Evolutionary conservation across 2,888 invertebrate genomes (phyloP).

Genomic region (Cheilosia vernalis): DNA sequence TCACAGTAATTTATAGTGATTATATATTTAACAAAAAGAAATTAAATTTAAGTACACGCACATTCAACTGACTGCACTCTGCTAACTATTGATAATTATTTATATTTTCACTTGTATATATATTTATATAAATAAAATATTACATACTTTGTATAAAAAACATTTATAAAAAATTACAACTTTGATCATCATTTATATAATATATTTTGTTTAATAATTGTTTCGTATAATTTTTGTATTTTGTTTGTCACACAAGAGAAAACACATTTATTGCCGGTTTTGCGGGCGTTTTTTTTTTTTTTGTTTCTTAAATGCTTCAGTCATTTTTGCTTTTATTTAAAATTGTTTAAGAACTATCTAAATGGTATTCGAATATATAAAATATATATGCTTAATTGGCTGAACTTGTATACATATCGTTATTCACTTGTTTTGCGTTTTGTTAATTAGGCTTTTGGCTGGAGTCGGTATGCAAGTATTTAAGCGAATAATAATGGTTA

Average conservation of each 20-base stretch:
- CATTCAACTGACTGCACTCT: slow-evolving; percentile 43
- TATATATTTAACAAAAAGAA: slow-evolving; percentile 29
- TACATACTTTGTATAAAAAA: slow-evolving; percentile 63
- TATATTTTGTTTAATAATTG: slow-evolving; percentile 37
- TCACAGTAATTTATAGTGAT: slow-evolving; percentile 30
- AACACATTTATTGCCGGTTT: slow-evolving; percentile 39
- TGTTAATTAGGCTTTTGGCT: background rate
- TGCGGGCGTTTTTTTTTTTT: background rate
- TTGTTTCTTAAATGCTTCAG: slow-evolving; percentile 49
- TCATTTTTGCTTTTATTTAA: slow-evolving; percentile 44
- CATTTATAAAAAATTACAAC: slow-evolving; percentile 74
- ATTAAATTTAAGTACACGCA: slow-evolving; percentile 40
- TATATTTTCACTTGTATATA: slow-evolving; percentile 26
- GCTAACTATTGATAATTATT: slow-evolving; percentile 18
- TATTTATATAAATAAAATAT: slow-evolving; percentile 65
- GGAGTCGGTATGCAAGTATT: background rate
- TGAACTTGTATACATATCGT: slow-evolving; percentile 31
- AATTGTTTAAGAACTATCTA: slow-evolving; percentile 53
- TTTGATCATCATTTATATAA: slow-evolving; percentile 53
- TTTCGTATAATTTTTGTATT: slow-evolving; percentile 44
- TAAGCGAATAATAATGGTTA: background rate
- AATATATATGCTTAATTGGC: slow-evolving; percentile 46
- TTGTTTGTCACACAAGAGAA: slow-evolving; percentile 69
- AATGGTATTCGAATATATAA: slow-evolving; percentile 39
- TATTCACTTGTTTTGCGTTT: slow-evolving; percentile 32